Evolutionary conservation across 2,113 vertebrate genomes (phyloP), one percentile per base, ranked within the genome.

Genomic region (Alectura lathami): DNA sequence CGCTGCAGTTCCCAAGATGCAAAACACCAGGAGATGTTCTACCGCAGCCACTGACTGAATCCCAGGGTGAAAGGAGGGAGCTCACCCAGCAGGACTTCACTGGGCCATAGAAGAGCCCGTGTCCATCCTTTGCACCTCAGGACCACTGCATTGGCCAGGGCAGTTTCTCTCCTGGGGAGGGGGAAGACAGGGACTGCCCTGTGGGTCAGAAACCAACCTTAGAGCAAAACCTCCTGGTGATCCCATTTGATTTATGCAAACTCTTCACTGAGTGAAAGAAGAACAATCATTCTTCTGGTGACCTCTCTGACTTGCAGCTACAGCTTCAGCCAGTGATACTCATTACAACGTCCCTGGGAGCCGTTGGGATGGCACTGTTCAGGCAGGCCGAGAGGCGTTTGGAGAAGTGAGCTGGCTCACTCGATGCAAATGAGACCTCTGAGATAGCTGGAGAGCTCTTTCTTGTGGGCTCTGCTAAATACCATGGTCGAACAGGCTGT

Each of bases 401-500:
- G 72, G 70, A 91, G 82, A 59, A 79, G 69, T 53, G 81, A 86
- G 67, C 51, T 5, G 24, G 18, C 81, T 75, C 43, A 72, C 47
- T 64, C 0, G 0, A 64, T 75, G 74, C 17, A 89, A 56, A 96
- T 64, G 40, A 95, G 34, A 48, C 62, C 57, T 82, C 95, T 85
- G 67, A 92, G 82, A 85, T 57, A 73, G 36, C 66, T 76, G 66
- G 57, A 79, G 79, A 83, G 40, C 11, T 75, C 82, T 93, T 95
- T 89, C 63, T 91, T 85, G 87, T 93, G 92, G 89, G 48, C 42
- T 93, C 40, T 91, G 67, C 45, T 89, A 38, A 91, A 80, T 36
- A 6, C 48, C 0, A 0, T 38, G 78, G 45, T 88, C 9, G 26
- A 85, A 66, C 0, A 0, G 53, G 70, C 30, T 11, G 2, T 18